These are phyloP conservation scores for Cavia aperea DNA, from an alignment of 2,113 vertebrate genomes.

Conservation along the genomic window DNA sequence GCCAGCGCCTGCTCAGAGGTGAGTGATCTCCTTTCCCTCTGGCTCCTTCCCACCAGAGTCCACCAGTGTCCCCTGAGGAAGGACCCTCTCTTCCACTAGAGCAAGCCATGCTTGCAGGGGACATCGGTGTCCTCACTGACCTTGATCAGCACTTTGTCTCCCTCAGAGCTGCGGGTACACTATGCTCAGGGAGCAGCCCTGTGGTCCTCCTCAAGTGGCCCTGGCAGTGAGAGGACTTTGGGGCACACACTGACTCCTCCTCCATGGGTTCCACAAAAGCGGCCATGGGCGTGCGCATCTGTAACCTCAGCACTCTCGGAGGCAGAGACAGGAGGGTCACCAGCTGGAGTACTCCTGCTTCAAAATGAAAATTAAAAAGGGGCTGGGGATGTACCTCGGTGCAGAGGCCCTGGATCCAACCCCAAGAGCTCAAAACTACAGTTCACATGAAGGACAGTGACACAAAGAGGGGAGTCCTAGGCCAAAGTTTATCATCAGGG, in stretches of 20 bases:
- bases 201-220: not conserved
- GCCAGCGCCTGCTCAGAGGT: accelerated
- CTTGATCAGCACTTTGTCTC: no score
- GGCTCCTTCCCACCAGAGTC: accelerated
- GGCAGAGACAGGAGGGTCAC: not conserved
- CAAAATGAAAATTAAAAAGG: not conserved
- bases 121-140: not conserved
- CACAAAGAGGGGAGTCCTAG: accelerated
- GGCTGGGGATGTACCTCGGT: no score
- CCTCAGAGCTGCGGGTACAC: not conserved
- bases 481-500: accelerated
- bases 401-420: not conserved
- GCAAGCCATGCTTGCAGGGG: not conserved
- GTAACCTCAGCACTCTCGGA: not conserved
- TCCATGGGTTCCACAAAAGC: not conserved
- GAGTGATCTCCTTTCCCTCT: not conserved
- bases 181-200: not conserved
- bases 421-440: not conserved
- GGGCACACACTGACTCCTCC: not conserved
- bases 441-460: not conserved
- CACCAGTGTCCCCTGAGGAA: not conserved
- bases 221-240: not conserved
- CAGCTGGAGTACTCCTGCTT: not conserved
- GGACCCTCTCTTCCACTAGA: not conserved
- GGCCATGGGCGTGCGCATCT: not conserved